A percentile compares a stretch with the other conserved stretches of the same genome.
These are phyloP conservation scores for Lysandra bellargus DNA, from an alignment of 2,888 invertebrate genomes.

Conservation along the genomic window DNA sequence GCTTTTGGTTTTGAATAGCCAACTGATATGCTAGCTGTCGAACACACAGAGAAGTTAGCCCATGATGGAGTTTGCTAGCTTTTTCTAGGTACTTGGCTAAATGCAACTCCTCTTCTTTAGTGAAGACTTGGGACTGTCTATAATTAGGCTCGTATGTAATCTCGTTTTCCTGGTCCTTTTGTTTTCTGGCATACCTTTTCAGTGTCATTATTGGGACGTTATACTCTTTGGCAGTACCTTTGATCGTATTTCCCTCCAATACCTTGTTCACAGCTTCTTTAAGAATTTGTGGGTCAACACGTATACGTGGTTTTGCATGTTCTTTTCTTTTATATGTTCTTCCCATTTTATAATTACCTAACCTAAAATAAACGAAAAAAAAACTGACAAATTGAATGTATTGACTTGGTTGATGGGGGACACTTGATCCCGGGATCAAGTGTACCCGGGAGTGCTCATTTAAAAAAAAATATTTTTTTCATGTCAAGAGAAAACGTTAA, in stretches of 20 bases:
- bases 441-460: too few species aligned
- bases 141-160: slow-evolving; percentile 24
- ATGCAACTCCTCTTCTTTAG: slow-evolving; percentile 18
- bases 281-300: neutral
- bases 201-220: slow-evolving; percentile 2
- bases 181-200: slow-evolving; percentile 1
- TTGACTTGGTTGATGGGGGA: too few species aligned
- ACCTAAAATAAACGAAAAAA: too few species aligned
- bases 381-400: neutral
- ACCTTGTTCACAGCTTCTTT: too few species aligned
- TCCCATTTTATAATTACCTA: slow-evolving; percentile 7
- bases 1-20: slow-evolving; percentile 23
- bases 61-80: slow-evolving; percentile 25
- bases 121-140: slow-evolving; percentile 28
- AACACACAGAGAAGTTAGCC: slow-evolving; percentile 23
- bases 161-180: slow-evolving; percentile 2
- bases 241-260: too few species aligned
- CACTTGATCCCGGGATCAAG: too few species aligned
- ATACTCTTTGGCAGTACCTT: slow-evolving; percentile 3
- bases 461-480: too few species aligned
- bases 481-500: too few species aligned
- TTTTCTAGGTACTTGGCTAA: slow-evolving; percentile 22
- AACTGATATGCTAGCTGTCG: slow-evolving; percentile 27
- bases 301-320: slow-evolving; percentile 3
- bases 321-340: slow-evolving; percentile 2